These are phyloP conservation scores for Potamarius usumacintae DNA, from an alignment of 2,113 vertebrate species.

Conservation along the genomic window DNA sequence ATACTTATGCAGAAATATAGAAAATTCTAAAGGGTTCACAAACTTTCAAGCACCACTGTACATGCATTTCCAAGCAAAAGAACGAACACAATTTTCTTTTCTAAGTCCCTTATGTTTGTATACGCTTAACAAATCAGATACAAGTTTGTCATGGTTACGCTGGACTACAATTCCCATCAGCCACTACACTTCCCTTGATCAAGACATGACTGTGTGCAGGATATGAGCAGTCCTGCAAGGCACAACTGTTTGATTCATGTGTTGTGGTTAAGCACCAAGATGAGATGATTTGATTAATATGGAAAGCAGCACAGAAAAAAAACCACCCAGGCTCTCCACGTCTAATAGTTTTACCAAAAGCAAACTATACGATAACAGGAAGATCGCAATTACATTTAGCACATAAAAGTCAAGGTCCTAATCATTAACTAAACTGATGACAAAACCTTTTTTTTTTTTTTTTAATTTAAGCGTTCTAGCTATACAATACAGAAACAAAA, in stretches of 20 bases:
- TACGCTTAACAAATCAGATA: not conserved
- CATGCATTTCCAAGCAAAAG: not conserved
- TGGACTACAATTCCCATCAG: too few species aligned
- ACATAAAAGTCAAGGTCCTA: not conserved
- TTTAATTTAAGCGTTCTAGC: not conserved
- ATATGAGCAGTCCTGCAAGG: not conserved
- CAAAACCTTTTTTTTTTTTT: not conserved
- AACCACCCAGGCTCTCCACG: not conserved
- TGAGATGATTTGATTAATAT: conserved; percentile 26
- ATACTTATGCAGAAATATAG: too few species aligned
- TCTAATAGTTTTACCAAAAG: not conserved
- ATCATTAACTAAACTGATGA: not conserved
- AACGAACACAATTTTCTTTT: too few species aligned
- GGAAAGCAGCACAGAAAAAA: not conserved
- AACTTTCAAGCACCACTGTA: too few species aligned
- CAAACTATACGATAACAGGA: not conserved
- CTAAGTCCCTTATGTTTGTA: not conserved
- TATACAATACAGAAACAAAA: not conserved
- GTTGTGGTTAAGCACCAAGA: not conserved
- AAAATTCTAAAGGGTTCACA: too few species aligned
- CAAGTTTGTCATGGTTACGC: too few species aligned
- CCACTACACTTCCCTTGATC: too few species aligned
- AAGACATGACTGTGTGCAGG: too few species aligned
- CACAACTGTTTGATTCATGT: conserved; percentile 12
- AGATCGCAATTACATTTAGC: not conserved